Evolutionary conservation across 1,140 invertebrate genomes (phyloP), one percentile per base, ranked within the genome.

Genomic region (Diprion similis): DNA sequence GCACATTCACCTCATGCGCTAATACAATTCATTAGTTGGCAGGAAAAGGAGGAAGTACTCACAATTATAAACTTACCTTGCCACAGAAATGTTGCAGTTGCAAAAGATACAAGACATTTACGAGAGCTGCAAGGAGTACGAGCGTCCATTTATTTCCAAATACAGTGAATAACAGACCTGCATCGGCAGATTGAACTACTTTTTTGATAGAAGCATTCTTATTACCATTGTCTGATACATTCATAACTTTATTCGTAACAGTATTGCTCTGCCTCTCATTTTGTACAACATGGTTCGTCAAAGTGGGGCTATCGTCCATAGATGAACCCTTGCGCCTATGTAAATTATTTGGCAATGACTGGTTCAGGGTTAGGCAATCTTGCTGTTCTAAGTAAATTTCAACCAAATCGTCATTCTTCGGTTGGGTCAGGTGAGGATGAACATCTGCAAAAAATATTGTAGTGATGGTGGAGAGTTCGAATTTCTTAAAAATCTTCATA

Each of bases 51-150:
- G 24, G 24, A 6, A 37, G 8, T 47, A 17, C 70, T 46, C 18
- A 70, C 65, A 10, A 19, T 66, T 66, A 24, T 66, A 46, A 70
- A 18, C 65, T 83, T 78, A 86, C 84, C 80, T 78, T 80, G n/a
- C 82, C 81, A 72, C 80, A 81, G 46, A 79, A 68, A 72, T 79
- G 68, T 68, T 83, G 77, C 13, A 80, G 9, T 74, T 83, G 75
- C 19, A 78, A 10, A 19, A 81, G n/a, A 10, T 82, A 45, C 47
- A 85, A 59, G 46, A 83, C 70, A 71, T 86, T 85, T 9, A 84
- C 71, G 73, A 83, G 69, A 46, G 70, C 24, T 10, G 85, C 84
- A 45, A 85, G 69, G 10, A 81, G 47, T 17, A 83, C 51, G 19
- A 79, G 78, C 65, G 72, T 74, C 18, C 77, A 66, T 46, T 69